These are phyloP conservation scores for Ellobium chinense DNA, from an alignment of 2,888 invertebrate genomes.

Conservation along the genomic window DNA sequence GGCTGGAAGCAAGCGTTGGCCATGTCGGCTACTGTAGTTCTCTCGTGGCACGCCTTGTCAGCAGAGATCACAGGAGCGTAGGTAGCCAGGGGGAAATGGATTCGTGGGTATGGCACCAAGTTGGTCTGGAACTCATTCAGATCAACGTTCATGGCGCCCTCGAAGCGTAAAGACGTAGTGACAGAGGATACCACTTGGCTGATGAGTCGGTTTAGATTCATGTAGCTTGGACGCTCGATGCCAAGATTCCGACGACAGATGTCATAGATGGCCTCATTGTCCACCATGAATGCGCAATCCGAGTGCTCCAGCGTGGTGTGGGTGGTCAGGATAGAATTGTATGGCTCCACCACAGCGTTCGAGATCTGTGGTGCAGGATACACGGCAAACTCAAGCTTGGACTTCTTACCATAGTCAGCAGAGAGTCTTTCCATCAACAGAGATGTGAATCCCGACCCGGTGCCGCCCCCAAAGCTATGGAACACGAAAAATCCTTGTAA, in stretches of 20 bases:
- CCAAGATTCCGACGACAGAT: conserved; percentile 42
- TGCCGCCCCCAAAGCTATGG: conserved; percentile 52
- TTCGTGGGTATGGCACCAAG: conserved; percentile 52
- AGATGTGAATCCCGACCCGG: conserved; percentile 52
- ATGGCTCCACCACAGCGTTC: conserved; percentile 48
- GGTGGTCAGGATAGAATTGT: conserved; percentile 46
- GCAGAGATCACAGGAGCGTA: conserved; percentile 52
- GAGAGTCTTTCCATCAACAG: conserved; percentile 52
- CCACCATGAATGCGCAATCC: conserved; percentile 44
- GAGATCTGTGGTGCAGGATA: conserved; percentile 50
- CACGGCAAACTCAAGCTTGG: conserved; percentile 49
- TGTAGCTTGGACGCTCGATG: conserved; percentile 44
- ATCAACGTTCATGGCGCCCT: conserved; percentile 52
- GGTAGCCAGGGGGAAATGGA: conserved; percentile 51
- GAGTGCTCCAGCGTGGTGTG: conserved; percentile 43
- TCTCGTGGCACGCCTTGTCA: conserved; percentile 53
- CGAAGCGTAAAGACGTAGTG: conserved; percentile 51
- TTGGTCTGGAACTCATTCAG: conserved; percentile 53
- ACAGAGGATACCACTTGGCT: conserved; percentile 52
- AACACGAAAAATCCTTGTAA: conserved; percentile 52
- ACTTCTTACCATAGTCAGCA: conserved; percentile 50
- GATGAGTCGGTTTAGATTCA: conserved; percentile 48
- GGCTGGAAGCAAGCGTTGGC: conserved; percentile 50
- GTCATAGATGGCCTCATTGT: conserved; percentile 42
- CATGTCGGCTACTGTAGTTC: conserved; percentile 49